Conservation (phyloP, 2,888 invertebrate species). For the Melieria omissa region DNA sequence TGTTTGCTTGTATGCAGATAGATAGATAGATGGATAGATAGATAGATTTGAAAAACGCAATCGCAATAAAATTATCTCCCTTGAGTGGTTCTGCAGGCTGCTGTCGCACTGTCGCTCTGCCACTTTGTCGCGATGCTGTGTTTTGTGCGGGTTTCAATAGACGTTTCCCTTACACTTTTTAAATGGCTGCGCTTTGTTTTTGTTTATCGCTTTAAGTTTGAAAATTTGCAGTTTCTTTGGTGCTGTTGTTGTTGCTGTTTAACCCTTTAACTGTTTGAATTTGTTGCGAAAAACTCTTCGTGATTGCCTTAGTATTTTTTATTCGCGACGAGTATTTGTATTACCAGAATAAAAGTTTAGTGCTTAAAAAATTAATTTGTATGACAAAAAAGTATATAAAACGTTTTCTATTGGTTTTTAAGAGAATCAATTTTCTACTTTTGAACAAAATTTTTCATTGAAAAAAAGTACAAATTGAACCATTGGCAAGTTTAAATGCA, state of each 20-base stretch:
- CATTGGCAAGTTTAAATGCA: neutral
- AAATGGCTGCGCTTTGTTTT: no score
- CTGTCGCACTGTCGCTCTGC: no score
- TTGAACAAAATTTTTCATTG: neutral
- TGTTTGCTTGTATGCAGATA: no score
- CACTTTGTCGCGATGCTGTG: no score
- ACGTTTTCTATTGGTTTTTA: no score
- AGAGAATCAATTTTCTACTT: neutral
- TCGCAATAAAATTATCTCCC: constrained; percentile 17
- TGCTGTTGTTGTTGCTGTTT: neutral
- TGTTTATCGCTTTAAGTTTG: no score
- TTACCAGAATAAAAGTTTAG: no score
- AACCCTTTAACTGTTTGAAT: neutral
- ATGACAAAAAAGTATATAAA: no score
- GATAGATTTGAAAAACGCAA: neutral
- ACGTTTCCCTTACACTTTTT: no score
- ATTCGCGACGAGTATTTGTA: neutral
- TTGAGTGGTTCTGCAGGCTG: neutral
- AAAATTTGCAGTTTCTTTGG: neutral
- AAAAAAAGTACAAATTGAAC: neutral
- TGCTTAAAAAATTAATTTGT: no score
- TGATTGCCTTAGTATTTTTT: constrained; percentile 32
- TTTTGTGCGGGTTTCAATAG: no score
- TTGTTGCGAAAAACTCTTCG: constrained; percentile 19
- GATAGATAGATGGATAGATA: no score